Conservation (phyloP, 2,113 vertebrate species). For the Vidua chalybeata region DNA sequence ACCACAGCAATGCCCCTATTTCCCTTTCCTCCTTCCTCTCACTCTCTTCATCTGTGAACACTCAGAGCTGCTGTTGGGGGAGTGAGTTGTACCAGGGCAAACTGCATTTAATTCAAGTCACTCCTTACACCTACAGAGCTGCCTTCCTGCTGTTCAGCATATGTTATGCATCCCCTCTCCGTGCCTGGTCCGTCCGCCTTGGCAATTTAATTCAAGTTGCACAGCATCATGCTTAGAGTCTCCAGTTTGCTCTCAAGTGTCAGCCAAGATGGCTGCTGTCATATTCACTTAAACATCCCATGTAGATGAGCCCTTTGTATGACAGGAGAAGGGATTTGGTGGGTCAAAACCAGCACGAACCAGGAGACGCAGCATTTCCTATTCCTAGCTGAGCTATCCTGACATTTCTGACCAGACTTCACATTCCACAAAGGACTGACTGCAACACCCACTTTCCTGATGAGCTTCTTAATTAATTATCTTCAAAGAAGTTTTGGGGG, state of each 20-base stretch:
- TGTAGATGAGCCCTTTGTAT: background rate
- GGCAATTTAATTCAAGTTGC: slow-evolving; percentile 45
- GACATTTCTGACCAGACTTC: background rate
- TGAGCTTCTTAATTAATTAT: background rate
- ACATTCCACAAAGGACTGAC: background rate
- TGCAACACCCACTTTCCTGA: background rate
- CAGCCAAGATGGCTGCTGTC: slow-evolving; percentile 56
- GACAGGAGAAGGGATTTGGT: background rate
- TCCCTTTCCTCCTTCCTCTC: background rate
- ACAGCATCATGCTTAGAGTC: background rate
- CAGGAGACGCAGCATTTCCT: background rate
- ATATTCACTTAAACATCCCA: slow-evolving; percentile 12
- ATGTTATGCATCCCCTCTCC: slow-evolving; percentile 8
- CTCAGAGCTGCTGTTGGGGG: background rate
- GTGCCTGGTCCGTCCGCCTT: background rate
- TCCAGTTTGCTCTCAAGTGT: slow-evolving; percentile 45
- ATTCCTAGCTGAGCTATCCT: background rate
- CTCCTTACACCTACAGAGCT: slow-evolving; percentile 29
- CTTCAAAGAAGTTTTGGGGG: background rate
- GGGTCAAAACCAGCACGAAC: slow-evolving; percentile 2
- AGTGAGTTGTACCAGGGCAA: slow-evolving; percentile 1
- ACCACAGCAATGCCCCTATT: background rate
- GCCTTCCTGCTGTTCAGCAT: slow-evolving; percentile 40
- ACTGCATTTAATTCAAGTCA: slow-evolving; percentile 55
- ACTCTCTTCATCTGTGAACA: background rate